A percentile compares a stretch with the other conserved stretches of the same genome.
These are phyloP conservation scores for Macquaria australasica DNA, from an alignment of 2,113 vertebrate species.

Conservation along the genomic window DNA sequence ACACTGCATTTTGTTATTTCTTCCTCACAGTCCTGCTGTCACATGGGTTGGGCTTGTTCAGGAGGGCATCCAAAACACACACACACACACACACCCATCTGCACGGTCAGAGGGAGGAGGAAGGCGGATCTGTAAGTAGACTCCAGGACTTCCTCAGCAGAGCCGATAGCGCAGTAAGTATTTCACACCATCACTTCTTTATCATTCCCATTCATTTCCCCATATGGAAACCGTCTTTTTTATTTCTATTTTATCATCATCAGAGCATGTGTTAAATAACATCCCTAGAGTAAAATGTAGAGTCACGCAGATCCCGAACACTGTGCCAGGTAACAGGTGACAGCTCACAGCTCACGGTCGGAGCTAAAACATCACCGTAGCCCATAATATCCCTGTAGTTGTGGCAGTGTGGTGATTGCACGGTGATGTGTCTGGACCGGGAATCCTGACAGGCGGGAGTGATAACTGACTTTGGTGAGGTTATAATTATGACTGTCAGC, in stretches of 20 bases:
- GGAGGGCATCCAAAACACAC: conserved; percentile 33
- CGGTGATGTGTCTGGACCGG: background rate
- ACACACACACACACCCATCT: background rate
- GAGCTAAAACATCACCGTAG: background rate
- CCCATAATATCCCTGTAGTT: background rate
- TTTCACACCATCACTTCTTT: background rate
- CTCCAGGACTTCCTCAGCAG: conserved; percentile 51
- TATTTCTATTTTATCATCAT: too few species aligned
- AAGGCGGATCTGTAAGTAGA: conserved; percentile 56
- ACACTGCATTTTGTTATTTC: background rate
- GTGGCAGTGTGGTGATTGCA: background rate
- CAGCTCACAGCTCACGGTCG: background rate
- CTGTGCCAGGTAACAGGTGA: conserved; percentile 30
- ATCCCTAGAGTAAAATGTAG: too few species aligned
- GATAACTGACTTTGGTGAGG: background rate
- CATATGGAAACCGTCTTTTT: background rate
- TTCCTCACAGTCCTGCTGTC: background rate
- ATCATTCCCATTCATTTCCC: background rate
- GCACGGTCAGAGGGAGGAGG: conserved; percentile 11
- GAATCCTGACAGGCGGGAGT: too few species aligned
- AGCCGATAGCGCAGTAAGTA: conserved; percentile 56
- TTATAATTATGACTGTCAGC: background rate
- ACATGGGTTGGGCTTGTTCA: conserved; percentile 36
- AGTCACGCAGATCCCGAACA: background rate
- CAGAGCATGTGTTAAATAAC: background rate